These are phyloP conservation scores for Morus bassanus DNA, from an alignment of 2,797 vertebrate species.

Conservation along the genomic window DNA sequence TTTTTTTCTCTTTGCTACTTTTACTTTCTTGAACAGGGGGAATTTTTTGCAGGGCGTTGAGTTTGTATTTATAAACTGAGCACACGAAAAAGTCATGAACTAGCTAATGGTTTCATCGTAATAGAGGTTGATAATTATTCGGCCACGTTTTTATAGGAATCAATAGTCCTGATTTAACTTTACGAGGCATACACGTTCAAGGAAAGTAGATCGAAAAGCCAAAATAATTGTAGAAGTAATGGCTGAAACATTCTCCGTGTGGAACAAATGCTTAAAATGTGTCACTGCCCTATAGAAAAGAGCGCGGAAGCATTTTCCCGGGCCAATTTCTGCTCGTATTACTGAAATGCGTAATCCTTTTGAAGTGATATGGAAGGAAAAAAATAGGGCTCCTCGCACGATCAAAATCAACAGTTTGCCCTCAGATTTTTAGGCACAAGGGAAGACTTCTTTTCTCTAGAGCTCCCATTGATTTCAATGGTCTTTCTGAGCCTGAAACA, in stretches of 20 bases:
- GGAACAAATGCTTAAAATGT: background rate
- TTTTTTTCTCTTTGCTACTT: background rate
- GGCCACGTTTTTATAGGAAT: background rate
- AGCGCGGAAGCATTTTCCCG: background rate
- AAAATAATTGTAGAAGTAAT: background rate
- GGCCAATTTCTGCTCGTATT: background rate
- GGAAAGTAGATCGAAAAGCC: background rate
- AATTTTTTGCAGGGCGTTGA: background rate
- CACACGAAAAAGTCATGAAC: background rate
- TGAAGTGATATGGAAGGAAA: background rate
- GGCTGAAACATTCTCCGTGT: background rate
- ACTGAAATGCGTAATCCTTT: background rate
- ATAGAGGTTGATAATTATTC: background rate
- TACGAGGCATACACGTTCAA: background rate
- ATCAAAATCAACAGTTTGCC: constrained; percentile 13
- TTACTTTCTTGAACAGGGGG: background rate
- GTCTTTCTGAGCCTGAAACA: constrained; percentile 8
- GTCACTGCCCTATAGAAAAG: background rate
- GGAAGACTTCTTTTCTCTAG: background rate
- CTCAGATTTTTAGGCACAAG: background rate
- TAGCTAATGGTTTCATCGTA: background rate
- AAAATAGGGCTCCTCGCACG: background rate
- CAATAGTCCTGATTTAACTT: background rate
- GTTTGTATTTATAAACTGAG: background rate
- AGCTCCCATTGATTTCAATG: background rate